phyloP scores from a whole-genome alignment of 2,797 vertebrate species.

The Benthosema pterotum region DNA sequence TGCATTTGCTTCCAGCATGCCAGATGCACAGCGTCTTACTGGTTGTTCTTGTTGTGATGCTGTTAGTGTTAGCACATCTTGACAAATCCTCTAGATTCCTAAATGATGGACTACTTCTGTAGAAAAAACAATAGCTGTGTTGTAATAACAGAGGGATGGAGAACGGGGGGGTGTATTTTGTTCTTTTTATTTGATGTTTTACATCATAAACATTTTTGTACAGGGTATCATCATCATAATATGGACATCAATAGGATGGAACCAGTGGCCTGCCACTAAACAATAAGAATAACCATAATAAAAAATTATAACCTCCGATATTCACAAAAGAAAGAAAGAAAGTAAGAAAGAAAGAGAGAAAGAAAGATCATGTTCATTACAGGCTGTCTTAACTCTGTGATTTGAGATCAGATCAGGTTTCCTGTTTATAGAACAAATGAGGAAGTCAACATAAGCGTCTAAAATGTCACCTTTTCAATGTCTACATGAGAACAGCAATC shows the following conservation, averaged over 20 bases:
- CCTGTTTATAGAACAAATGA: background rate
- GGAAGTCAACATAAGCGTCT: background rate
- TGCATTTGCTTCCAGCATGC: no score
- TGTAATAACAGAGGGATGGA: background rate
- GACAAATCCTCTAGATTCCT: background rate
- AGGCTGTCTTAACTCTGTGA: slow-evolving; percentile 18
- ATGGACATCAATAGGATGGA: slow-evolving; percentile 67
- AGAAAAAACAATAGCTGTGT: background rate
- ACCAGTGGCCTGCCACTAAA: slow-evolving; percentile 86
- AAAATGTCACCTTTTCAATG: background rate
- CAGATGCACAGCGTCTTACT: no score
- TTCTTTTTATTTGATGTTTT: slow-evolving; percentile 67
- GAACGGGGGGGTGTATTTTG: background rate
- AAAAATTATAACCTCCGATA: slow-evolving; percentile 48
- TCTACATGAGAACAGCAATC: background rate
- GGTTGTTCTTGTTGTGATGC: no score
- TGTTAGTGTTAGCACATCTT: no score
- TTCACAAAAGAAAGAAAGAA: slow-evolving; percentile 58
- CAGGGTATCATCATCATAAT: slow-evolving; percentile 74
- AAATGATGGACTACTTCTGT: background rate
- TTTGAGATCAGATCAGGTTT: slow-evolving; percentile 4
- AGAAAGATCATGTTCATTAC: slow-evolving; percentile 25
- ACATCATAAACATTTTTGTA: slow-evolving; percentile 79
- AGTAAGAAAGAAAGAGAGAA: slow-evolving; percentile 38
- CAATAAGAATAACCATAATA: slow-evolving; percentile 61